These are phyloP conservation scores for Dreissena rostriformis DNA, from an alignment of 1,140 invertebrate genomes.

Conservation along the genomic window DNA sequence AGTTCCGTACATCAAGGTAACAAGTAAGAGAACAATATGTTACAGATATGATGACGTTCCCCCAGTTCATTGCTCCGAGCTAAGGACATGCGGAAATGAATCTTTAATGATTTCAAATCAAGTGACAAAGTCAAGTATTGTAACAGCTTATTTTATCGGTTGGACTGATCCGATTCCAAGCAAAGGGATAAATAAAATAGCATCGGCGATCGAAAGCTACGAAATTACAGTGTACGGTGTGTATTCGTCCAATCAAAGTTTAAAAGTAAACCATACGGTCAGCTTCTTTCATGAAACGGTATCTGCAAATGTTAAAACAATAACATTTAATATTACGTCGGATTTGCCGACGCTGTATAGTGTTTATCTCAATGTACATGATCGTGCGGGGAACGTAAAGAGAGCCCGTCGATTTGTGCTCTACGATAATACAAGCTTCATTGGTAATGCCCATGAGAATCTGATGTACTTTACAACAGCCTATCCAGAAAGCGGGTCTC, in stretches of 20 bases:
- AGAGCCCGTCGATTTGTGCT: constrained; percentile 32
- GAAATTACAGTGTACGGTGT: constrained; percentile 25
- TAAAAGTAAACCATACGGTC: not conserved
- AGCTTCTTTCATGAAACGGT: not conserved
- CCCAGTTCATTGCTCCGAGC: constrained; percentile 1
- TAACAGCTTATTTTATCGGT: constrained; percentile 14
- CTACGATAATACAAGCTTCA: constrained; percentile 1
- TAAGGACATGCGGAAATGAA: not conserved
- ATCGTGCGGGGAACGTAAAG: constrained; percentile 23
- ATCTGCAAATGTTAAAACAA: not conserved
- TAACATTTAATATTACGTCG: constrained; percentile 11
- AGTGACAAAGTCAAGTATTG: not conserved
- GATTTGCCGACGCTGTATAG: constrained; percentile 12
- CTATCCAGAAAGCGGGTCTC: not conserved
- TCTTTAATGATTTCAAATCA: not conserved
- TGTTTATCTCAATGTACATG: constrained; percentile 22
- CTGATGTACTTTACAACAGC: constrained; percentile 4
- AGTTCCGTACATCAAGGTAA: not conserved
- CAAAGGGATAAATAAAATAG: not conserved
- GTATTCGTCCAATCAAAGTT: not conserved
- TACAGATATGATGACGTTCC: constrained; percentile 11
- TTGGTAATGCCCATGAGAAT: not conserved
- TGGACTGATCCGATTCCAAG: constrained; percentile 23
- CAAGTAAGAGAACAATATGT: not conserved
- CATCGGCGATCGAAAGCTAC: constrained; percentile 22